Evolutionary conservation across 2,888 invertebrate species (phyloP).

Genomic region (Cosmopolites sordidus): DNA sequence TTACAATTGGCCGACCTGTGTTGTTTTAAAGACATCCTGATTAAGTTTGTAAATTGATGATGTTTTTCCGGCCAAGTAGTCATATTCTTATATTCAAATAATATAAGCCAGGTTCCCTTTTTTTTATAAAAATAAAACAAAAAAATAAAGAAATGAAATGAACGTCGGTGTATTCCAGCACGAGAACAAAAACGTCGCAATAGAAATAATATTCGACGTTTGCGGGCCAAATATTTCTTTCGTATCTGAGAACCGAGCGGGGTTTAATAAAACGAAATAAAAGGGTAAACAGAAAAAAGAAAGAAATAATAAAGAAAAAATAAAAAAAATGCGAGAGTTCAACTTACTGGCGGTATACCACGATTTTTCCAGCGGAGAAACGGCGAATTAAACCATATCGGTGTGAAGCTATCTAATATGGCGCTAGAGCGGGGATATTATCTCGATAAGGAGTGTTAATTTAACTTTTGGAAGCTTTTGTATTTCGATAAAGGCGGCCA

Average conservation of each 20-base stretch:
- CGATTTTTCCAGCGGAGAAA: conserved; percentile 4
- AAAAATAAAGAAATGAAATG: not conserved
- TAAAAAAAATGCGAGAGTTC: not conserved
- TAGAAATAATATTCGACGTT: conserved; percentile 13
- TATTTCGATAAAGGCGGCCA: not conserved
- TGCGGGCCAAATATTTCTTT: conserved; percentile 16
- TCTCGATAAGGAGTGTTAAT: conserved; percentile 24
- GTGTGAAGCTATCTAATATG: conserved; percentile 20
- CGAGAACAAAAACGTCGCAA: conserved; percentile 10
- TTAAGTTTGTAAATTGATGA: no score
- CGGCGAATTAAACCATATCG: conserved; percentile 24
- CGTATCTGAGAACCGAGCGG: conserved; percentile 4
- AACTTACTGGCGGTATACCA: conserved; percentile 20
- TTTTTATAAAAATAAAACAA: no score
- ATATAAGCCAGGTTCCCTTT: no score
- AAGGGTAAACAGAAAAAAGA: conserved; percentile 6
- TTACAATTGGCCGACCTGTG: no score
- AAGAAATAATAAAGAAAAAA: conserved; percentile 1
- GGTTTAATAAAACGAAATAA: not conserved
- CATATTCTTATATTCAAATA: no score
- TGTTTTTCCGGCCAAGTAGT: no score
- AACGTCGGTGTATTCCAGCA: not conserved
- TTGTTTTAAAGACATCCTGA: no score
- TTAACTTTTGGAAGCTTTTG: conserved; percentile 22
- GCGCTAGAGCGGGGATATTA: conserved; percentile 18